Percentiles rank a stretch among this genome's conserved stretches.
Evolutionary conservation across 2,113 vertebrate species (phyloP).

Genomic region (Axis porcinus): DNA sequence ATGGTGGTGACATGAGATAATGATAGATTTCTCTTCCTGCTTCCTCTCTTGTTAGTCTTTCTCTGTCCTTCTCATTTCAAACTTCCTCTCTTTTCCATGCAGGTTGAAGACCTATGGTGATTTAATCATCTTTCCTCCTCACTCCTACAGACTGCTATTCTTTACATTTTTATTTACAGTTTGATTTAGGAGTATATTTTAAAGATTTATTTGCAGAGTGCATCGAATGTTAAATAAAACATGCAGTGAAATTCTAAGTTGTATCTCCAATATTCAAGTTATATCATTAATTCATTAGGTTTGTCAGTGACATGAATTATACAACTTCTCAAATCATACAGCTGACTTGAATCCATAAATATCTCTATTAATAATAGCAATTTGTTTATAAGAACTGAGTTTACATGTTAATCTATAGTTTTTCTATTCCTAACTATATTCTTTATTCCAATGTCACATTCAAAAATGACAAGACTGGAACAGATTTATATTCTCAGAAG

Average conservation of each 20-base stretch:
- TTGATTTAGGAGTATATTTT: slow-evolving; percentile 73
- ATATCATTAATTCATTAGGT: slow-evolving; percentile 79
- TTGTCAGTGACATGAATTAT: slow-evolving; percentile 74
- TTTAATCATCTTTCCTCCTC: slow-evolving; percentile 50
- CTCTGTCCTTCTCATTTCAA: slow-evolving; percentile 29
- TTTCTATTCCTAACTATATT: background rate
- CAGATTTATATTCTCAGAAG: slow-evolving; percentile 21
- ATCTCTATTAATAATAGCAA: slow-evolving; percentile 67
- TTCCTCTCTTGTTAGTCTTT: background rate
- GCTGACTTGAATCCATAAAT: slow-evolving; percentile 65
- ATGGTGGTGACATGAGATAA: background rate
- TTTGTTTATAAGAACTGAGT: slow-evolving; percentile 62
- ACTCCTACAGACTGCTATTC: slow-evolving; percentile 50
- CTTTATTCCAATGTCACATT: background rate
- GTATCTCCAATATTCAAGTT: slow-evolving; percentile 68
- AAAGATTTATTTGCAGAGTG: slow-evolving; percentile 72
- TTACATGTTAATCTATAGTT: slow-evolving; percentile 33
- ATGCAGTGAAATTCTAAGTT: slow-evolving; percentile 59
- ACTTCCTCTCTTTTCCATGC: background rate
- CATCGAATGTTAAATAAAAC: slow-evolving; percentile 75
- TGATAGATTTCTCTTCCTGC: background rate
- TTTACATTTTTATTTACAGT: slow-evolving; percentile 70
- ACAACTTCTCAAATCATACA: slow-evolving; percentile 57
- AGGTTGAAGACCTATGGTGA: slow-evolving; percentile 15
- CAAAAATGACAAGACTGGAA: background rate